Evolutionary conservation across 2,113 vertebrate genomes (phyloP), one percentile per base, ranked within the genome.

Genomic region (Phycodurus eques): DNA sequence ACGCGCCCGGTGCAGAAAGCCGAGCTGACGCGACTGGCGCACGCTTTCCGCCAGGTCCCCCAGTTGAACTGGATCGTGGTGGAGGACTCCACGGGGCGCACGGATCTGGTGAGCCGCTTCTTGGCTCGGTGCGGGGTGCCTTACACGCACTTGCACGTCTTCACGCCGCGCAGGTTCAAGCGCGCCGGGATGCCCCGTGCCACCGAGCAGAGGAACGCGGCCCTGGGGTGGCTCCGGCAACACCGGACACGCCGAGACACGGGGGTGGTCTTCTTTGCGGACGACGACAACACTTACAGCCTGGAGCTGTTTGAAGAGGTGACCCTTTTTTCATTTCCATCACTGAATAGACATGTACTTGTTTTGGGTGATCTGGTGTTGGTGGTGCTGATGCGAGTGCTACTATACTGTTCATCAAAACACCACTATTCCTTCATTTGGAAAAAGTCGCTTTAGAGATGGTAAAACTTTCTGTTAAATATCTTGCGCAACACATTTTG

Each of bases 211-310:
- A 94, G 97, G 84, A 99, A 99, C 82, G 92, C 90, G 15, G 97
- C 95, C 27, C 93, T 99, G 33, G 89, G 92, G 43, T 99, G 96
- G 97, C 91, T 99, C 77, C 90, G 97, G 20, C 93, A 93, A 88
- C 91, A 94, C 64, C 93, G 95, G 81, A 88, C 90, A 83, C 84
- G 76, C 70, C 83, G 89, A 6, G 94, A 95, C 81, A 51, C 93
- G 3, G 97, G 96, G 0, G 96, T 98, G 82, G 95, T 99, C 43
- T 99, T 96, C 89, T 99, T 99, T 90, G 97, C 97, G 4, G 97
- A 99, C 86, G 97, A 99, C 77, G 97, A 99, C 91, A 99, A 99
- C 93, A 98, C 96, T 53, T 99, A 99, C 92, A 99, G 97, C 72
- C 94, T 99, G 90, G 97, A 99, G 92, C 95, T 99, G 69, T 99